phyloP scores from a whole-genome alignment of 2,797 vertebrate genomes.

The Cyclopterus lumpus region DNA sequence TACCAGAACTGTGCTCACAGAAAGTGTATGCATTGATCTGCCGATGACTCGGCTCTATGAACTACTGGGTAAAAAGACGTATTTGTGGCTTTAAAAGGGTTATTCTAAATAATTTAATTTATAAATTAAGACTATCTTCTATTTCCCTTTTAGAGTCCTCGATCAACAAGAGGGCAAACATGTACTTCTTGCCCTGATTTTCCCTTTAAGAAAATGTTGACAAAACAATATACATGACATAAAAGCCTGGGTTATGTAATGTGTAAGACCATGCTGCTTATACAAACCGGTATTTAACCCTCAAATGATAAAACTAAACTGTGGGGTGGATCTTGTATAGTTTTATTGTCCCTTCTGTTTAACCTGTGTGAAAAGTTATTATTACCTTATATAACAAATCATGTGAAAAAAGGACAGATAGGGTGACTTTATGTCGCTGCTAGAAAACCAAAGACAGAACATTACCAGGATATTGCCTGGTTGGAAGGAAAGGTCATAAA shows the following conservation, averaged over 20 bases:
- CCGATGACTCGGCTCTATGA: not conserved
- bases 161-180: not conserved
- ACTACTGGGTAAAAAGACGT: not conserved
- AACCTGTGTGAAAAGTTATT: constrained; percentile 19
- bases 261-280: not conserved
- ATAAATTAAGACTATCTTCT: too few relatives aligned
- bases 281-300: not conserved
- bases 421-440: constrained; percentile 45
- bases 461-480: constrained; percentile 60
- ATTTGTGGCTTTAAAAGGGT: not conserved
- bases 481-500: constrained; percentile 73
- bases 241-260: not conserved
- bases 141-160: not conserved
- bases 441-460: constrained; percentile 52
- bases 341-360: constrained; percentile 23
- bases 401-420: constrained; percentile 16
- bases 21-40: not conserved
- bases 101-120: too few relatives aligned
- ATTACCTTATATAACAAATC: constrained; percentile 38
- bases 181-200: not conserved
- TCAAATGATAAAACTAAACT: constrained; percentile 12
- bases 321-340: not conserved
- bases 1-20: not conserved
- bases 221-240: not conserved
- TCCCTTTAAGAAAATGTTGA: constrained; percentile 5